Conservation (phyloP, 2,888 invertebrate species). For the Ganaspis brasiliensis region DNA sequence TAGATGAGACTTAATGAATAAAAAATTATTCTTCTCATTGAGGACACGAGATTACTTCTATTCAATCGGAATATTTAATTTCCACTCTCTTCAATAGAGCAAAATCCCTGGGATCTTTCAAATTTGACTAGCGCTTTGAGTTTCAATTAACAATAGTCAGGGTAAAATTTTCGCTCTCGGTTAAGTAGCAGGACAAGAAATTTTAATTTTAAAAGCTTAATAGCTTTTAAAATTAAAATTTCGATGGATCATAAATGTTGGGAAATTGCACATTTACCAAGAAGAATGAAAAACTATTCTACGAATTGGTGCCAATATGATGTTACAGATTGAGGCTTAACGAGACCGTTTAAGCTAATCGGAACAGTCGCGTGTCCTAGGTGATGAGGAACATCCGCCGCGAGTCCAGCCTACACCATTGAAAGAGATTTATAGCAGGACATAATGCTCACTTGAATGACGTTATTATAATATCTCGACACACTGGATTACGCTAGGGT, state of each 20-base stretch:
- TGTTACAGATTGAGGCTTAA: constrained; percentile 11
- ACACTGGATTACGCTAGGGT: constrained; percentile 22
- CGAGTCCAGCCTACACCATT: constrained; percentile 13
- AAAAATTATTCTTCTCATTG: constrained; percentile 19
- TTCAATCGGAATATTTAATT: constrained; percentile 15
- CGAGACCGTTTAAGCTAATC: constrained; percentile 23
- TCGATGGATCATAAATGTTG: too few relatives aligned
- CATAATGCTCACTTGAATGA: constrained; percentile 22
- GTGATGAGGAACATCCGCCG: constrained; percentile 36
- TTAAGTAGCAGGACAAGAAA: too few relatives aligned
- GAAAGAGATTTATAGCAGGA: constrained; percentile 36
- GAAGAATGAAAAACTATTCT: background rate
- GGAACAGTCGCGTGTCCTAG: constrained; percentile 38
- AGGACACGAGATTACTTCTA: background rate
- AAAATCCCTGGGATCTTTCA: too few relatives aligned
- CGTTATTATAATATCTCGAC: constrained; percentile 36
- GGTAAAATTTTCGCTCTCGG: too few relatives aligned
- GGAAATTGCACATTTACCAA: too few relatives aligned
- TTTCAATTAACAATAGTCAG: too few relatives aligned
- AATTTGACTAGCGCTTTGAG: too few relatives aligned
- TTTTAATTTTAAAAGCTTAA: too few relatives aligned
- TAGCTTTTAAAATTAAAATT: too few relatives aligned
- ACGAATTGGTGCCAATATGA: background rate
- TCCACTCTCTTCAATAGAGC: background rate
- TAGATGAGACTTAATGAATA: constrained; percentile 18